Evolutionary conservation across 1,140 invertebrate species (phyloP).

Genomic region (Drosophila bipectinata): DNA sequence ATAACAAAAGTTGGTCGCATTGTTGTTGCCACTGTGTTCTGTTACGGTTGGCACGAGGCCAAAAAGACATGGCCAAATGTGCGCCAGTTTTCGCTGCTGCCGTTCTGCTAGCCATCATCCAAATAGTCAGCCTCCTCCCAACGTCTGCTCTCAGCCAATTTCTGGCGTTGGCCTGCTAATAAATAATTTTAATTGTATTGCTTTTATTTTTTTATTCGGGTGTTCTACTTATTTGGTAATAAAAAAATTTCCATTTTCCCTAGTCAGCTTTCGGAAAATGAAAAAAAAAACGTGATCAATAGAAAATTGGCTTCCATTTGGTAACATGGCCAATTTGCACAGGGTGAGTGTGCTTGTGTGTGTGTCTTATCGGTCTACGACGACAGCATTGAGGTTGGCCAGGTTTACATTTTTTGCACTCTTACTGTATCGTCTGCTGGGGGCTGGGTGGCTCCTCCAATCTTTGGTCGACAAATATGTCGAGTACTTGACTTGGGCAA

Average conservation of each 20-base stretch:
- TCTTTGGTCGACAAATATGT: conserved; percentile 51
- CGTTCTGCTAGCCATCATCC: conserved; percentile 38
- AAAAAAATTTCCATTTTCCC: conserved; percentile 56
- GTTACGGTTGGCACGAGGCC: conserved; percentile 71
- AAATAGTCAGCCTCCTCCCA: conserved; percentile 33
- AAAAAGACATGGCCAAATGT: conserved; percentile 80
- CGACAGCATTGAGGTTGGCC: conserved; percentile 51
- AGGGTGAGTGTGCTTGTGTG: conserved; percentile 10
- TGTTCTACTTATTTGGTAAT: conserved; percentile 60
- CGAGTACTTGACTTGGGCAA: conserved; percentile 64
- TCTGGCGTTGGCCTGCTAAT: conserved; percentile 59
- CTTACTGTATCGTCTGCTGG: conserved; percentile 11
- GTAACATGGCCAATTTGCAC: conserved; percentile 46
- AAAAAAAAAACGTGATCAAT: conserved; percentile 69
- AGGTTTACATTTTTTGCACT: conserved; percentile 53
- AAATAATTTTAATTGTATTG: conserved; percentile 80
- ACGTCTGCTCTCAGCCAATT: conserved; percentile 53
- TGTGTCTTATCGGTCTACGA: conserved; percentile 42
- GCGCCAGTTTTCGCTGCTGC: conserved; percentile 43
- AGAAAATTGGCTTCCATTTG: conserved; percentile 63
- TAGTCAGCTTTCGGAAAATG: conserved; percentile 27
- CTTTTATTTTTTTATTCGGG: conserved; percentile 40
- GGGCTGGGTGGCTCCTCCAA: conserved; percentile 21
- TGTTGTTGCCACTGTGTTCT: conserved; percentile 46
- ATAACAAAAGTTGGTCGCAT: conserved; percentile 47